Base-by-base conservation (phyloP, 1,140 invertebrate species). In the Oncopodura yosiiana region DNA sequence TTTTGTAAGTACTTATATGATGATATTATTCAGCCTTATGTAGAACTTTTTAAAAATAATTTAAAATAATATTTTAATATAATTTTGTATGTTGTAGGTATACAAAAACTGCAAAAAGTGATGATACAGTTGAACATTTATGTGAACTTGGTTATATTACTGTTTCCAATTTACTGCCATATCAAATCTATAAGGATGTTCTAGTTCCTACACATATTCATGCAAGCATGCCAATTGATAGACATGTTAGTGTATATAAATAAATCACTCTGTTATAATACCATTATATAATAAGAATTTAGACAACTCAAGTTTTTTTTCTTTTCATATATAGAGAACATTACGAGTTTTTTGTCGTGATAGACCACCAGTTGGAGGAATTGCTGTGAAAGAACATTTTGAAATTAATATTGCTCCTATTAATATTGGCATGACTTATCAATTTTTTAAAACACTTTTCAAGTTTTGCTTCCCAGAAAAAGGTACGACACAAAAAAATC, bases 391-490 rank as follows among this genome's bases (percentile, higher is more conserved):
- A 69, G 94, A 98, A 68, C 94, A 98, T 73, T 94, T 99, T 70
- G 93, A 96, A 73, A 90, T 94, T 36, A 94, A 94, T 73, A 83
- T 95, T 37, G 87, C 91, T 4, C 92, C 92, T 32, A 78, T 95
- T 42, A 89, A 87, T 0, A 91, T 94, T 61, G 87, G 81, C 46
- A 73, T 99, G 29, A 99, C 94, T 0, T 93, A 94, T 70, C 91
- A 94, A 68, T 96, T 99, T 70, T 98, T 93, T 73, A 90, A 88
- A 67, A 95, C 87, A 11, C 94, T 99, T 85, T 78, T 98, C 63
- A 90, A 87, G 68, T 99, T 97, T 70, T 98, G 94, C 69, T 99
- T 99, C 70, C 94, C 94, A n/a, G 93, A 93, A 70, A 82, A 92
- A 61, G n/a, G n/a, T n/a, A n/a, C n/a, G n/a, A n/a, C n/a, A n/a